Base-by-base conservation (phyloP, 2,888 invertebrate species). In the Brachynemurus nebulosus region DNA sequence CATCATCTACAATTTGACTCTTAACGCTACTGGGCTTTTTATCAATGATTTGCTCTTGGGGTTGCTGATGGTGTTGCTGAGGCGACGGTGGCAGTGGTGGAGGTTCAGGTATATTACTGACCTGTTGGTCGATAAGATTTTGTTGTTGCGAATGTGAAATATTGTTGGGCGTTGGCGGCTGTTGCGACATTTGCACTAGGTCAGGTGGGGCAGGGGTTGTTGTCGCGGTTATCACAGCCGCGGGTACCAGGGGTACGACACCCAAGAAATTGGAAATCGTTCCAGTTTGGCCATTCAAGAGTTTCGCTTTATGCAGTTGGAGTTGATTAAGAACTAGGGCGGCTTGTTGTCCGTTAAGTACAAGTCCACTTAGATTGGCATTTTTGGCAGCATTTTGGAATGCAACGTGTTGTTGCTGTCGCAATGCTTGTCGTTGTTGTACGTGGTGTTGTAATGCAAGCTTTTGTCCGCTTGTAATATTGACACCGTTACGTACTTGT, bases 1-100 rank as follows among this genome's bases (percentile, higher is more conserved):
- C 91, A 63, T 95, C 93, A 58, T 90, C 89, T 56, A 91, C 84
- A 44, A 82, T 82, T 60, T 88, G 84, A 56, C 85, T 85, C 59
- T 81, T 78, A 20, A 72, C 59, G 58, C 30, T 30, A 11, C 30
- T 30, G 4, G 30, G 76, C 49, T 69, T 23, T 14, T 80, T 82
- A 59, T 83, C 83, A 53, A 80, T 80, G 57, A 84, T 83, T 45
- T 78, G 72, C 11, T 81, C 81, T 8, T 75, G 75, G 4, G 79
- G 79, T 50, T 71, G 70, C n/a, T 75, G 75, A 5, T 79, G 78
- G 49, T 70, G 70, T 55, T 72, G 71, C 3, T 53, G 54, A 14
- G 53, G 56, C n/a, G 52, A 40, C 43, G 55, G 55, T n/a, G 52
- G 40, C 47, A 14, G 12, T 6, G 41, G 27, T 17, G 41, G 41